Percentiles rank a stretch among this genome's conserved stretches.
Conservation (phyloP, 2,797 vertebrate genomes). For the Iguana delicatissima region DNA sequence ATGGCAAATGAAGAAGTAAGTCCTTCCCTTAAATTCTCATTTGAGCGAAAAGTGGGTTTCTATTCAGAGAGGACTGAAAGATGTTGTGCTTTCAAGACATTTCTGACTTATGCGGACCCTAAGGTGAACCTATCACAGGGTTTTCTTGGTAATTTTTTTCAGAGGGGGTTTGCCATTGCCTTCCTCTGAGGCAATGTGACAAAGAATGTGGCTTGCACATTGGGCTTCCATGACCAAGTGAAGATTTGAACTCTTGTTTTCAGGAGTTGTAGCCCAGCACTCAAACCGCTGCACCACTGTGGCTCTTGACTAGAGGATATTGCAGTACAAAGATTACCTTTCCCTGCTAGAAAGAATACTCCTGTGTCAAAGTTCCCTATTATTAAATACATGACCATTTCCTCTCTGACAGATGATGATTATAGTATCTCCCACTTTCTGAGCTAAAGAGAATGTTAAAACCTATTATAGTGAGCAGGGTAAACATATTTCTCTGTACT, state of each 20-base stretch:
- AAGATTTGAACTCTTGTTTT: too few relatives aligned
- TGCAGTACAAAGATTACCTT: neutral
- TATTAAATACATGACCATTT: neutral
- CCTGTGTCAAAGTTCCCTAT: neutral
- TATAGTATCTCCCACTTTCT: neutral
- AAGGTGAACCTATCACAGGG: too few relatives aligned
- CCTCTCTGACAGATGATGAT: neutral
- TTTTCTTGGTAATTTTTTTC: too few relatives aligned
- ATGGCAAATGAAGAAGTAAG: neutral
- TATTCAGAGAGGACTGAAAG: neutral
- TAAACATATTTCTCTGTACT: neutral
- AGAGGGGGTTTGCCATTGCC: too few relatives aligned
- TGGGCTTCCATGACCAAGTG: too few relatives aligned
- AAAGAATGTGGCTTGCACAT: too few relatives aligned
- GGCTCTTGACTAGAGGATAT: neutral
- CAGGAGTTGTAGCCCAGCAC: too few relatives aligned
- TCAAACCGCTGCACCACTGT: too few relatives aligned
- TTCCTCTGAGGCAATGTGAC: too few relatives aligned
- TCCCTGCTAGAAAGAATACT: neutral
- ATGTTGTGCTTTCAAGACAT: too few relatives aligned
- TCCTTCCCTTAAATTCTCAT: neutral
- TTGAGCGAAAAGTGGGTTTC: neutral
- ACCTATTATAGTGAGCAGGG: neutral
- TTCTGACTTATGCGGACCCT: too few relatives aligned
- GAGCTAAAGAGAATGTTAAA: neutral